Percentiles rank a stretch among this genome's conserved stretches.
Conservation (phyloP, 2,797 vertebrate genomes). For the Chaenodraco wilsoni region DNA sequence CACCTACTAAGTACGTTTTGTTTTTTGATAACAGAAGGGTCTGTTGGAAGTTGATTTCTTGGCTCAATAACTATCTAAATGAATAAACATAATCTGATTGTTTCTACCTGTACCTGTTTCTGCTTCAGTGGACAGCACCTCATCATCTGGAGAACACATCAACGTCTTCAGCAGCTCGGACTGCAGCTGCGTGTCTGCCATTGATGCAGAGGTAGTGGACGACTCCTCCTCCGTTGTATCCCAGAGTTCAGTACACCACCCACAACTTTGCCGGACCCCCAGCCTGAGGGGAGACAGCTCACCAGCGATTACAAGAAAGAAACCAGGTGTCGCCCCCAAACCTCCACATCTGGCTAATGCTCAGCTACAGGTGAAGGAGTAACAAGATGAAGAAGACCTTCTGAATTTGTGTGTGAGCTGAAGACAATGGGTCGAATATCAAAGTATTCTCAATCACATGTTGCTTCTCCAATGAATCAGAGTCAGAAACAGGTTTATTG, state of each 20-base stretch:
- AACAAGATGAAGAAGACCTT: background rate
- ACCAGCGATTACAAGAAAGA: slow-evolving; percentile 59
- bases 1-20: slow-evolving; percentile 63
- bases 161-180: slow-evolving; percentile 79
- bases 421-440: background rate
- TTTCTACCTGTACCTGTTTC: slow-evolving; percentile 4
- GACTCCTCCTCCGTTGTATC: slow-evolving; percentile 50
- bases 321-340: slow-evolving; percentile 41
- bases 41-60: background rate
- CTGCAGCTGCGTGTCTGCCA: slow-evolving; percentile 76
- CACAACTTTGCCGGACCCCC: slow-evolving; percentile 39
- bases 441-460: background rate
- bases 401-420: background rate
- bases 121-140: slow-evolving; percentile 75
- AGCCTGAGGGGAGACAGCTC: slow-evolving; percentile 61
- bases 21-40: background rate
- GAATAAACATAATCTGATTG: background rate
- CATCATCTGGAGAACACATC: slow-evolving; percentile 78
- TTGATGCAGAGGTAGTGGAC: slow-evolving; percentile 72
- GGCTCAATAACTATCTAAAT: background rate
- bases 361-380: slow-evolving; percentile 50
- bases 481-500: too few species aligned
- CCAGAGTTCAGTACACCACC: slow-evolving; percentile 48
- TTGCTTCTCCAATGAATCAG: background rate
- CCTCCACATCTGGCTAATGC: slow-evolving; percentile 46